These are phyloP conservation scores for Pemphredon lugubris DNA, from an alignment of 2,888 invertebrate species.

Conservation along the genomic window DNA sequence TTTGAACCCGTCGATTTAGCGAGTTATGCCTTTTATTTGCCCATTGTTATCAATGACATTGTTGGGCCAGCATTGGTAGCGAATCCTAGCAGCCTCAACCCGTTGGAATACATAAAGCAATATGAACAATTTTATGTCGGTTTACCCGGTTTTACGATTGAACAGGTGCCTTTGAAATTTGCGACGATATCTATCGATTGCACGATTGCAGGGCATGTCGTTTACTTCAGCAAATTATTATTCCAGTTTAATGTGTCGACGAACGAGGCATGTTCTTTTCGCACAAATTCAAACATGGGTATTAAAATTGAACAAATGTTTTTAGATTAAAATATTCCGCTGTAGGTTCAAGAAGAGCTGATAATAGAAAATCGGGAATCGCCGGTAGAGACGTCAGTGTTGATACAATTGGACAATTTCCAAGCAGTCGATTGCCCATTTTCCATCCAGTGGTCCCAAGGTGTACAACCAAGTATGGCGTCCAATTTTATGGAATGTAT, in stretches of 20 bases:
- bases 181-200: slow-evolving; percentile 59
- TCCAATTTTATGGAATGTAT: slow-evolving; percentile 60
- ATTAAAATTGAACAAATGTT: not conserved
- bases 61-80: slow-evolving; percentile 83
- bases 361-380: slow-evolving; percentile 32
- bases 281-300: too few relatives aligned
- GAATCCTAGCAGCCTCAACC: slow-evolving; percentile 61
- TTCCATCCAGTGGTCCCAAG: slow-evolving; percentile 63
- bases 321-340: too few relatives aligned
- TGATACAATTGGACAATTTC: slow-evolving; percentile 71
- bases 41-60: slow-evolving; percentile 84
- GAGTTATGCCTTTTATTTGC: slow-evolving; percentile 84
- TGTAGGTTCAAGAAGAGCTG: slow-evolving; percentile 35
- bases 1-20: slow-evolving; percentile 80
- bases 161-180: slow-evolving; percentile 47
- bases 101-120: slow-evolving; percentile 55
- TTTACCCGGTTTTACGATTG: slow-evolving; percentile 15
- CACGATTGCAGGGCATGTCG: slow-evolving; percentile 57
- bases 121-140: slow-evolving; percentile 31
- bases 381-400: slow-evolving; percentile 56
- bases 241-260: slow-evolving; percentile 55
- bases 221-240: slow-evolving; percentile 61
- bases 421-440: slow-evolving; percentile 65
- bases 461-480: slow-evolving; percentile 46
- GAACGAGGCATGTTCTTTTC: slow-evolving; percentile 50